Evolutionary conservation across 1,140 invertebrate species (phyloP).

Genomic region (Oryzaephilus surinamensis): DNA sequence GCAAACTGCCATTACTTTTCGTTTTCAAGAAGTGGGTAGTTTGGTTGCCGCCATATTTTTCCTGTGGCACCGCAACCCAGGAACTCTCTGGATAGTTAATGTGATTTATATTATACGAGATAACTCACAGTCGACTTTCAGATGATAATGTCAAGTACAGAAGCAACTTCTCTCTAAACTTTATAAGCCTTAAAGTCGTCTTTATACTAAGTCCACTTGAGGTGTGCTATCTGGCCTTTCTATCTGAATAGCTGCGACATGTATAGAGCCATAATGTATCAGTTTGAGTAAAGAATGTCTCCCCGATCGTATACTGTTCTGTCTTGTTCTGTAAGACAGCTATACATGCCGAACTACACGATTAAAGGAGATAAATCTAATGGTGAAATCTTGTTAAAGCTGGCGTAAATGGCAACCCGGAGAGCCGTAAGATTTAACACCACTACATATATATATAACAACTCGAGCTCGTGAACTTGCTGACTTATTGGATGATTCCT

Average conservation of each 20-base stretch:
- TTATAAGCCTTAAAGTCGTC: constrained; percentile 24
- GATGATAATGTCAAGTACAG: constrained; percentile 28
- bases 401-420: constrained; percentile 29
- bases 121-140: constrained; percentile 22
- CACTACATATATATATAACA: constrained; percentile 9
- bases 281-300: constrained; percentile 26
- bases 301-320: constrained; percentile 20
- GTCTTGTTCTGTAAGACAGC: constrained; percentile 30
- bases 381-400: constrained; percentile 33
- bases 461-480: constrained; percentile 12
- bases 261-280: constrained; percentile 29
- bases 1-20: constrained; percentile 28
- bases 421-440: constrained; percentile 27
- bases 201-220: constrained; percentile 21
- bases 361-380: constrained; percentile 34
- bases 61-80: constrained; percentile 15
- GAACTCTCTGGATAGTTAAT: constrained; percentile 29
- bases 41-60: constrained; percentile 29
- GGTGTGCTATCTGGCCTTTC: constrained; percentile 23
- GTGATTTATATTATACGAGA: constrained; percentile 29
- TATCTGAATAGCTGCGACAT: constrained; percentile 21
- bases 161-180: constrained; percentile 26
- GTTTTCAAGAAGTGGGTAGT: constrained; percentile 26
- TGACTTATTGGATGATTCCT: constrained; percentile 24
- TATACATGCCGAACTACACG: constrained; percentile 29